Evolutionary conservation across 2,113 vertebrate species (phyloP).

Genomic region (Macquaria australasica): DNA sequence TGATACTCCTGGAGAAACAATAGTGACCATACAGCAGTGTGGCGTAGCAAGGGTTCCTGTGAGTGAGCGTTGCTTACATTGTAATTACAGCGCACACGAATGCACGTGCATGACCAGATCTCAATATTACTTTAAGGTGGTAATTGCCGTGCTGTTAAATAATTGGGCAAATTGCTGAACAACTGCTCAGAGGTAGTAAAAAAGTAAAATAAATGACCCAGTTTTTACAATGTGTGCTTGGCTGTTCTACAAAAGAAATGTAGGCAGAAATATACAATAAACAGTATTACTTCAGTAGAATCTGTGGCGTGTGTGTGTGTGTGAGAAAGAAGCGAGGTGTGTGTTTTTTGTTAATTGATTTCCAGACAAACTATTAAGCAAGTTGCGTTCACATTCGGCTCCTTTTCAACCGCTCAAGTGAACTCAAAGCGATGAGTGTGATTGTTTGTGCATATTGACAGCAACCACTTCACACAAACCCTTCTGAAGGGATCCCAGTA

Average conservation of each 20-base stretch:
- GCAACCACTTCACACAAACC: not conserved
- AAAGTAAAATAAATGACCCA: conserved; percentile 14
- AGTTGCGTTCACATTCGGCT: not conserved
- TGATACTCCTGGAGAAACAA: not conserved
- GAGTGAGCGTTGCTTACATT: not conserved
- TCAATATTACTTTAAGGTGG: conserved; percentile 18
- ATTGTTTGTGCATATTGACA: conserved; percentile 9
- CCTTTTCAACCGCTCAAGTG: not conserved
- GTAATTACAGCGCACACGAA: not conserved
- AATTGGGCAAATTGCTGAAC: not conserved
- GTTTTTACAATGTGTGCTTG: conserved; percentile 45
- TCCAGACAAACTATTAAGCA: not conserved
- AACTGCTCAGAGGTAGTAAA: conserved; percentile 51
- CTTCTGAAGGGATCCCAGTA: conserved; percentile 8
- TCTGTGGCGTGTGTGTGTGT: conserved; percentile 4
- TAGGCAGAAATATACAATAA: conserved; percentile 11
- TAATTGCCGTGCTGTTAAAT: conserved; percentile 5
- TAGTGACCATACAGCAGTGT: not conserved
- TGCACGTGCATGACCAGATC: not conserved
- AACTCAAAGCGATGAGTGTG: conserved; percentile 14
- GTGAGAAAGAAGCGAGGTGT: not conserved
- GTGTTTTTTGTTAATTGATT: not conserved
- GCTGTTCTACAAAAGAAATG: conserved; percentile 28
- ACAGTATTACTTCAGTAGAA: not conserved
- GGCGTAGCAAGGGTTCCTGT: not conserved